Evolutionary conservation across 2,797 vertebrate genomes (phyloP).

Genomic region (Myotis vivesi): DNA sequence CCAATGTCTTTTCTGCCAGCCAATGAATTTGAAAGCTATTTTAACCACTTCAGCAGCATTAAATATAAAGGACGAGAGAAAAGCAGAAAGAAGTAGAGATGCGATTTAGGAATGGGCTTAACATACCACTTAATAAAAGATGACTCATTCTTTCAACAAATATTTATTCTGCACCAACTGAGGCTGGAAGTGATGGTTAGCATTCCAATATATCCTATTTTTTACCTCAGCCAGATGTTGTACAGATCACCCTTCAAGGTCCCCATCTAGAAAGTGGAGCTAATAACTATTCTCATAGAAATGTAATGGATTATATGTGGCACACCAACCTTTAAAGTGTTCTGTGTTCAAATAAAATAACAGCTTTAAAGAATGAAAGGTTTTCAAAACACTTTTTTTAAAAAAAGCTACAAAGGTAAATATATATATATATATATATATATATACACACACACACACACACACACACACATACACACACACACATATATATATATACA

Average conservation of each 20-base stretch:
- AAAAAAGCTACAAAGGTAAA: slow-evolving; percentile 33
- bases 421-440: neutral
- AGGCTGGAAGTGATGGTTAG: slow-evolving; percentile 46
- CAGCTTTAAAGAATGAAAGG: slow-evolving; percentile 17
- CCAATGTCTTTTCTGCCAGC: slow-evolving; percentile 6
- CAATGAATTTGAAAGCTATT: slow-evolving; percentile 30
- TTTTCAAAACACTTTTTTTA: slow-evolving; percentile 20
- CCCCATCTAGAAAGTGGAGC: slow-evolving; percentile 21
- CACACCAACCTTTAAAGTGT: slow-evolving; percentile 41
- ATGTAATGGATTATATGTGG: slow-evolving; percentile 33
- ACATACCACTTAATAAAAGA: slow-evolving; percentile 40
- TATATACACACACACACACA: neutral
- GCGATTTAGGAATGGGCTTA: neutral
- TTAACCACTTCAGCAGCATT: slow-evolving; percentile 25
- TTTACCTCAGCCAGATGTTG: slow-evolving; percentile 37
- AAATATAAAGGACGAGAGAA: neutral
- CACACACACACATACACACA: neutral
- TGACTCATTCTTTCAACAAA: slow-evolving; percentile 39
- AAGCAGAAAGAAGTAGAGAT: neutral
- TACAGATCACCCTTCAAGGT: neutral
- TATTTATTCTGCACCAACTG: slow-evolving; percentile 37
- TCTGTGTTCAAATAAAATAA: slow-evolving; percentile 60
- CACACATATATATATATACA: no score
- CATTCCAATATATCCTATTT: neutral
- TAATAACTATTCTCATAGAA: slow-evolving; percentile 44